Evolutionary conservation across 1,140 invertebrate genomes (phyloP), one percentile per base, ranked within the genome.

Genomic region (Drosophila kurseongensis): DNA sequence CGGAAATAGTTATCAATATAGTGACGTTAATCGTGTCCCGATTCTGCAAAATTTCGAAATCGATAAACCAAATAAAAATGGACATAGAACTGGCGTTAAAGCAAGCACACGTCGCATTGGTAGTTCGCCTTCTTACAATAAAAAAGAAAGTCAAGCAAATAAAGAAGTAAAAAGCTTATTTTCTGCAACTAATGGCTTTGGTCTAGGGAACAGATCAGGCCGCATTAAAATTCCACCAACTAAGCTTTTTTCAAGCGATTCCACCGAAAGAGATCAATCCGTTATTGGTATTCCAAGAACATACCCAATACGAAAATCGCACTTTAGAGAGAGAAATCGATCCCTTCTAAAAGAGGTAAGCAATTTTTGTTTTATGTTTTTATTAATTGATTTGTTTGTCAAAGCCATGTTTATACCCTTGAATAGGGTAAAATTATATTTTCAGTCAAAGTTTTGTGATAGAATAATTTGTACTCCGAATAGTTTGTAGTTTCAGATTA

Each of bases 321-420:
- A 91, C 36, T 91, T 91, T 29, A 72, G 90, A 36, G 90, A 91
- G 68, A 58, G 90, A 32, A 91, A 89, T 74, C 83, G 90, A 1
- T 78, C 75, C 0, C 48, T 91, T 45, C 57, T 91, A 13, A 85
- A 79, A 57, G 80, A 91, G 78, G 90, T 91, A 79, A 79, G 29
- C 56, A 27, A 13, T n/a, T 18, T 12, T 5, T 40, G 29, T 12
- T 44, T 44, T 2, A 1, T 10, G n/a, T 47, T 10, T 29, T 10
- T 16, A 8, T 6, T 18, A 12, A 7, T 32, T 23, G 4, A 32
- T 7, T 32, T 32, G 6, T 38, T 3, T 38, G 12, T 13, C 12
- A 10, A 10, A 12, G 36, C 36, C 9, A 38, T 23, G 3, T 23
- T 23, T 23, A 23, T 23, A 2, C 4, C 23, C 23, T 1, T 23